Evolutionary conservation across 2,888 invertebrate genomes (phyloP).

Genomic region (Amorpha juglandis): DNA sequence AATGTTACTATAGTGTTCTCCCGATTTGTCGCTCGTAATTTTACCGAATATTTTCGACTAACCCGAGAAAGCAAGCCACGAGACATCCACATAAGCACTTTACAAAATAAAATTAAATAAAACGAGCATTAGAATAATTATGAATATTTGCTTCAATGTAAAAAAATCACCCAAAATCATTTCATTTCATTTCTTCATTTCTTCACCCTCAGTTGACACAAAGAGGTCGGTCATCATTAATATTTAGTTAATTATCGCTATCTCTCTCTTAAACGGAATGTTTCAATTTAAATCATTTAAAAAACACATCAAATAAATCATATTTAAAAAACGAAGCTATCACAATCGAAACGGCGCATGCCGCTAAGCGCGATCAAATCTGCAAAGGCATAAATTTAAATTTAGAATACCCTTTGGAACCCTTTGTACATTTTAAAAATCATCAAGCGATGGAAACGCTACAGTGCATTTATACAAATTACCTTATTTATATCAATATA

Average conservation of each 20-base stretch:
- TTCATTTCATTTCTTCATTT: too few species aligned
- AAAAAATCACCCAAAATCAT: too few species aligned
- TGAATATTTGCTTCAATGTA: too few species aligned
- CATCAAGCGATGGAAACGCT: constrained; percentile 52
- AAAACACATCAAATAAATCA: constrained; percentile 75
- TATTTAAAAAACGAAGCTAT: constrained; percentile 68
- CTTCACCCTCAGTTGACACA: too few species aligned
- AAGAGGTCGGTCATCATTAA: too few species aligned
- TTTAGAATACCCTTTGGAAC: constrained; percentile 70
- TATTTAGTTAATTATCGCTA: neutral
- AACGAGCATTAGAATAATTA: too few species aligned
- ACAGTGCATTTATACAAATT: constrained; percentile 30
- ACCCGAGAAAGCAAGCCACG: too few species aligned
- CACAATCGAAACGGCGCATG: constrained; percentile 67
- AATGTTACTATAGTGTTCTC: too few species aligned
- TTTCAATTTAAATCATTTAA: constrained; percentile 47
- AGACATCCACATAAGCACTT: too few species aligned
- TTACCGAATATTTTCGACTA: too few species aligned
- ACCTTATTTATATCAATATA: constrained; percentile 28
- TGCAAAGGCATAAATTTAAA: constrained; percentile 84
- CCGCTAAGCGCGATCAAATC: constrained; percentile 81
- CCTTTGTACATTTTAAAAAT: constrained; percentile 62
- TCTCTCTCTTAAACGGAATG: constrained; percentile 30
- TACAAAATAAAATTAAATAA: too few species aligned
- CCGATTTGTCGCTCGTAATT: too few species aligned